Base-by-base conservation (phyloP, 2,797 vertebrate species). In the Jordanella pulchra region DNA sequence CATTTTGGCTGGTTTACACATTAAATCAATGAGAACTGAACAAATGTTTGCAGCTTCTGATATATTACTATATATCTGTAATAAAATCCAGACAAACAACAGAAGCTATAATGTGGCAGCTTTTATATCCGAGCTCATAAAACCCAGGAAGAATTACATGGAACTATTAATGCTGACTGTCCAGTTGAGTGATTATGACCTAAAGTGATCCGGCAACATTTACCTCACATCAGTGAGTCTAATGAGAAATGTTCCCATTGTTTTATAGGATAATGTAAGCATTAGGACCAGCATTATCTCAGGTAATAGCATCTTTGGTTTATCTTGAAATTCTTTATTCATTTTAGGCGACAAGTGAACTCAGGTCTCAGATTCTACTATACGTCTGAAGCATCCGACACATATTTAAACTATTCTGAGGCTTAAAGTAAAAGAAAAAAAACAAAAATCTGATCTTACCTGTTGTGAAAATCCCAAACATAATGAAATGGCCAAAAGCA, bases 391-490 rank as follows among this genome's bases (percentile, higher is more conserved):
- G 14, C 63, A 69, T 17, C 2, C 4, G 3, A 47, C 1, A 55
- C 7, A 53, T 28, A 47, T 1, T 67, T 55, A 1, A 50, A 11
- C 18, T 15, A 25, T 35, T 15, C 27, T 42, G 32, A 47, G 11
- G 12, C 73, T 27, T 39, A 47, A 17, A 48, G 21, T n/a, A 0
- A n/a, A 17, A 0, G 4, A 48, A 5, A 5, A 39, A 39, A 39
- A 4, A 39, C 9, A 39, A 39, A 39, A 39, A 39, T 5, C 7
- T 32, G 68, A 50, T 69, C 82, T 89, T 87, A 91, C 89, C 89
- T 80, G 83, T 48, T 44, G 23, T 44, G 15, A 32, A 15, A 73
- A 73, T 72, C 48, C 60, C 44, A 79, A 76, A 72, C 56, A 58
- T 47, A 47, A 10, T 78, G 27, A 80, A 50, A 53, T 10, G 28